Evolutionary conservation across 2,888 invertebrate genomes (phyloP), one percentile per base, ranked within the genome.

Genomic region (Aproaerema taeniolella): DNA sequence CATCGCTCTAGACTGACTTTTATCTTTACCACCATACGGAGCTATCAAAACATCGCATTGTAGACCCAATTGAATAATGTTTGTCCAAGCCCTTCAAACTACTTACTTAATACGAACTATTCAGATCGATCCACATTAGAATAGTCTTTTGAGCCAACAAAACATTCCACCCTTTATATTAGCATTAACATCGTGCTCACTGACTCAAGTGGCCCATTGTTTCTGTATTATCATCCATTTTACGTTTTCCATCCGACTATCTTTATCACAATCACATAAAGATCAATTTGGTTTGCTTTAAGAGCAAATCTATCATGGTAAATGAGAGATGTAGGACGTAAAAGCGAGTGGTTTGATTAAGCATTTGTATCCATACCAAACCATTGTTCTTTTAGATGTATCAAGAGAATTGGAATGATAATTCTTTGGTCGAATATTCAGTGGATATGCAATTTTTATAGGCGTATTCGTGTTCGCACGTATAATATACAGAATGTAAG

Each of bases 311-410:
- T 33, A 42, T 43, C 29, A 39, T 52, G 32, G 55, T 46, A 34
- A 13, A 42, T 4, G 8, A 41, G 47, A 29, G 38, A 47, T 49
- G 42, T 51, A 57, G 56, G 58, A 60, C 55, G 53, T 50, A 41
- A 66, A 70, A 67, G 61, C 66, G 61, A 62, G 67, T 65, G 67
- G 73, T 74, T 74, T 71, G 68, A 72, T 76, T 72, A 68, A 61
- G 69, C 59, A 69, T 67, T 70, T 53, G 58, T 67, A 61, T 13
- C 52, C 58, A 62, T 57, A 61, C 57, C 55, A 57, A 57, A 56
- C 54, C 56, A 63, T 63, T 68, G 67, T 67, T 60, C 53, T 60
- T 58, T 56, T 50, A 47, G 38, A 43, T 52, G 46, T 45, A 35
- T 47, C 16, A 12, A 11, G 15, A 29, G 11, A n/a, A 20, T 38